phyloP scores from a whole-genome alignment of 2,888 invertebrate genomes.

The Macropis europaea region DNA sequence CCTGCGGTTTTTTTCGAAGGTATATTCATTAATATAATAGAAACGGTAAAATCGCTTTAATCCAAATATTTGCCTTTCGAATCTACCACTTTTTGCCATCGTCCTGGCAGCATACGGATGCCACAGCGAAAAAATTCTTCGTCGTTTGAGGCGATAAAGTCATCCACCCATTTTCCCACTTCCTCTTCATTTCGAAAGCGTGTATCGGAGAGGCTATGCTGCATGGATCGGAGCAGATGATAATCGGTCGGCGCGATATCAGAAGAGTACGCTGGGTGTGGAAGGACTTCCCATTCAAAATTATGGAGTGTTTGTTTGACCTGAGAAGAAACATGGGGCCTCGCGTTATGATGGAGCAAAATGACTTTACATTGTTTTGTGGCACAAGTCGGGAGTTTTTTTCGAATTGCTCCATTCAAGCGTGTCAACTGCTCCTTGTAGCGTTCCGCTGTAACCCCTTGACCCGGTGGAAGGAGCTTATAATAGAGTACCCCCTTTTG shows the following conservation, averaged over 20 bases:
- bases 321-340: background rate
- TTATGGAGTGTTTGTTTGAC: background rate
- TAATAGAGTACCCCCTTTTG: constrained; percentile 7
- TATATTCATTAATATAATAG: background rate
- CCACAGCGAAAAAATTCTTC: background rate
- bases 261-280: background rate
- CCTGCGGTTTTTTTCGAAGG: background rate
- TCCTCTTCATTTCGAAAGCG: constrained; percentile 3
- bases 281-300: background rate
- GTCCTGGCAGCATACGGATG: constrained; percentile 6
- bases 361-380: background rate
- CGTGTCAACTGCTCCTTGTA: no score
- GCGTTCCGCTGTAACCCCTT: background rate
- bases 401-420: background rate
- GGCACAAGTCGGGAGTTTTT: background rate
- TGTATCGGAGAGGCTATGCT: background rate
- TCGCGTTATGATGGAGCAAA: background rate
- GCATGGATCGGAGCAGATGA: constrained; percentile 4
- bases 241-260: background rate
- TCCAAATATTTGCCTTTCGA: background rate
- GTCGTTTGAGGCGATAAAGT: constrained; percentile 3
- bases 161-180: constrained; percentile 13
- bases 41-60: background rate
- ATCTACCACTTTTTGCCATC: constrained; percentile 2
- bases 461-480: background rate